phyloP scores from a whole-genome alignment of 2,113 vertebrate genomes.

The Burhinus oedicnemus region DNA sequence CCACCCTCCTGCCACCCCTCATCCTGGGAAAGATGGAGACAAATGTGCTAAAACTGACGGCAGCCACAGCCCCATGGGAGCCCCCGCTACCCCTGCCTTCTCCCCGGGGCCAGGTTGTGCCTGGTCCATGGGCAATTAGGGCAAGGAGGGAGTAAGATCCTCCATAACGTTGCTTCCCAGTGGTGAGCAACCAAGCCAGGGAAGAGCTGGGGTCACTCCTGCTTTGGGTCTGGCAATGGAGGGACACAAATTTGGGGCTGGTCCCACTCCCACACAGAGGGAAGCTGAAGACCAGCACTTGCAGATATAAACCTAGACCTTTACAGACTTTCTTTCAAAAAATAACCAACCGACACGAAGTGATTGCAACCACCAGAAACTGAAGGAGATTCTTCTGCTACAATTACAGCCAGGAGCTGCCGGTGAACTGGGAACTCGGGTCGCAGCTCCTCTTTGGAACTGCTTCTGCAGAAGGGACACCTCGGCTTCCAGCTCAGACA shows the following conservation, averaged over 20 bases:
- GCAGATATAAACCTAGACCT: background rate
- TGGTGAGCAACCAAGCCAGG: too few species aligned
- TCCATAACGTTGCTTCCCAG: too few species aligned
- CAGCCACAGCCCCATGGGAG: background rate
- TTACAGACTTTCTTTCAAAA: fast-evolving
- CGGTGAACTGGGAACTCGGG: fast-evolving
- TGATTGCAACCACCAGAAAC: background rate
- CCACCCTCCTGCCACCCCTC: background rate
- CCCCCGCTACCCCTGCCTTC: background rate
- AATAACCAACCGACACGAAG: background rate
- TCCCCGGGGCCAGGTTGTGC: background rate
- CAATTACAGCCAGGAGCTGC: background rate
- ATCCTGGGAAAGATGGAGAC: background rate
- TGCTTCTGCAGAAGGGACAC: background rate
- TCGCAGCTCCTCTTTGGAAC: background rate
- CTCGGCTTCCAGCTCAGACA: background rate
- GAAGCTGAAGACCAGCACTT: background rate
- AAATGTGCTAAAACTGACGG: background rate
- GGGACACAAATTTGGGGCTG: background rate
- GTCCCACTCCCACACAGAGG: fast-evolving
- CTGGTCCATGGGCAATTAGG: fast-evolving
- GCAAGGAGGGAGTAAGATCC: background rate
- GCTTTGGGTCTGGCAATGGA: background rate
- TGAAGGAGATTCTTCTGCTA: background rate
- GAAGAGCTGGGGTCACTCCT: background rate